These are phyloP conservation scores for Pyrocoelia pectoralis DNA, from an alignment of 2,888 invertebrate genomes.

Conservation along the genomic window DNA sequence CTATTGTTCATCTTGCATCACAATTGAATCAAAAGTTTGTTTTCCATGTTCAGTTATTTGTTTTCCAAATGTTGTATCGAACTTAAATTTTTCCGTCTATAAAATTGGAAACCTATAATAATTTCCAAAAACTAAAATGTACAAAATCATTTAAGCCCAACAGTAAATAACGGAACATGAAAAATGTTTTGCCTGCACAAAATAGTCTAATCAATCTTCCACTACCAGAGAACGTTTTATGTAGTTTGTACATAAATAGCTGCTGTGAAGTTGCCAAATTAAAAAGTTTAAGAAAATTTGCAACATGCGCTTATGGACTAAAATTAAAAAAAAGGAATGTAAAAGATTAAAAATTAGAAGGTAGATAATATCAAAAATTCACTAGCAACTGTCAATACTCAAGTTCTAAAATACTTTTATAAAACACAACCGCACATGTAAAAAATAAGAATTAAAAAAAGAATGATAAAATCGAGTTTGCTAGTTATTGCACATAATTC, in stretches of 20 bases:
- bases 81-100: too few species aligned
- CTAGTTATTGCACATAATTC: slow-evolving; percentile 25
- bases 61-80: too few species aligned
- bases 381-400: slow-evolving; percentile 8
- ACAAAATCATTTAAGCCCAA: too few species aligned
- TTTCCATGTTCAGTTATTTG: too few species aligned
- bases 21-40: too few species aligned
- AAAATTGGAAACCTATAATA: too few species aligned
- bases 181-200: too few species aligned
- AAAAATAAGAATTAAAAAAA: slow-evolving; percentile 2
- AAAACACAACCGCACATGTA: slow-evolving; percentile 5
- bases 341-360: not conserved
- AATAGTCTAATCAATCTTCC: too few species aligned
- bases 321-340: not conserved
- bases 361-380: slow-evolving; percentile 11
- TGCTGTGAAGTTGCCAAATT: slow-evolving; percentile 5
- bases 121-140: too few species aligned
- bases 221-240: too few species aligned
- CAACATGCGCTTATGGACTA: not conserved
- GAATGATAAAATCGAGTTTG: not conserved
- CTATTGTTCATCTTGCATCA: too few species aligned
- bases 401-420: slow-evolving; percentile 2
- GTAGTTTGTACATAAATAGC: not conserved
- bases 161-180: too few species aligned
- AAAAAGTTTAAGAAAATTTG: not conserved